phyloP scores from a whole-genome alignment of 2,797 vertebrate genomes.

The Oryzias dopingdopingensis region DNA sequence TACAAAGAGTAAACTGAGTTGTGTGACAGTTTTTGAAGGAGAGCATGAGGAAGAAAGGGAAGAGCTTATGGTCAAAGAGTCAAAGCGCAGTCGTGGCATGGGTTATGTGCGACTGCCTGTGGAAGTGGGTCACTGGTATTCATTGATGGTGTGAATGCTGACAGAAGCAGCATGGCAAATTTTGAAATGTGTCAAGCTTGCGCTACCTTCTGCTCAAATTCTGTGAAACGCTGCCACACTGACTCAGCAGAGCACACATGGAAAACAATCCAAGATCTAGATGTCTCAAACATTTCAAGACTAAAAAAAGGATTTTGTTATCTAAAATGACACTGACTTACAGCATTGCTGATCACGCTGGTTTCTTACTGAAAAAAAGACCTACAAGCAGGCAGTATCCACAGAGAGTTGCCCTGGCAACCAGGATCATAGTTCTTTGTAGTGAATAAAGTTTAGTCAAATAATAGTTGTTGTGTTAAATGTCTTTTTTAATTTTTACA shows the following conservation, averaged over 20 bases:
- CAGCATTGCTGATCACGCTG: not conserved
- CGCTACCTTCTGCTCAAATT: not conserved
- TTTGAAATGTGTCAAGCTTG: not conserved
- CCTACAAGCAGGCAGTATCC: not conserved
- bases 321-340: not conserved
- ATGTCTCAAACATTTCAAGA: not conserved
- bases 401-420: not conserved
- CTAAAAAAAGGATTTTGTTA: not conserved
- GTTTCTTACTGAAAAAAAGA: not conserved
- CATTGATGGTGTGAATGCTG: conserved; percentile 1
- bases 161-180: not conserved
- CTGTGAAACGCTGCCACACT: not conserved
- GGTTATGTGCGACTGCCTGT: not conserved
- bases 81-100: not conserved
- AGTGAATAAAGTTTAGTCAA: not conserved
- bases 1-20: not conserved
- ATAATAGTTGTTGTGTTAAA: not conserved
- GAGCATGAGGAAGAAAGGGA: conserved; percentile 7
- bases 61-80: conserved; percentile 1
- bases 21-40: conserved; percentile 6
- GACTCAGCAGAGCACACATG: not conserved
- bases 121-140: conserved; percentile 13
- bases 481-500: too few relatives aligned
- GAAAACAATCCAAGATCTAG: not conserved
- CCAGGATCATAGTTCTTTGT: not conserved